Evolutionary conservation across 2,888 invertebrate genomes (phyloP).

Genomic region (Rotaria magnacalcarata): DNA sequence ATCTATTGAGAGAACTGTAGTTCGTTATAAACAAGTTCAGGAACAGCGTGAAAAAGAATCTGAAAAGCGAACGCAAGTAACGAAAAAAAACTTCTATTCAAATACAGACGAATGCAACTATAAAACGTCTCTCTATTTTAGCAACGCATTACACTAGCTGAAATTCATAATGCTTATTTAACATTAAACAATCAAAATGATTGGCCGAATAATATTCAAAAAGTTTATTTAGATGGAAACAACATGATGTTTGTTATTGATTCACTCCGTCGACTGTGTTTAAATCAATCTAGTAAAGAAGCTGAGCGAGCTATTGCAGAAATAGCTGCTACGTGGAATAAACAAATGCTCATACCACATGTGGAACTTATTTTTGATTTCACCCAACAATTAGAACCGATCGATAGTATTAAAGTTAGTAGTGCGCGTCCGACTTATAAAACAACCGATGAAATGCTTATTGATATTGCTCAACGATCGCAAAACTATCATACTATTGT

Average conservation of each 20-base stretch:
- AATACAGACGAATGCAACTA: not conserved
- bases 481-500: conserved; percentile 3
- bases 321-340: conserved; percentile 1
- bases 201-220: conserved; percentile 1
- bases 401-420: not conserved
- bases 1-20: not conserved
- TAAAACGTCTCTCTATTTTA: not conserved
- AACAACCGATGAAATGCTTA: conserved; percentile 21
- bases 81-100: not conserved
- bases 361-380: conserved; percentile 31
- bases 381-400: not conserved
- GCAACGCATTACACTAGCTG: not conserved
- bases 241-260: conserved; percentile 32
- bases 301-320: not conserved
- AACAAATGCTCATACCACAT: not conserved
- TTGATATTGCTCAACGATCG: not conserved
- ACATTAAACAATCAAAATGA: not conserved
- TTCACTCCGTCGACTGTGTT: conserved; percentile 3
- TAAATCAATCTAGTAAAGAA: not conserved
- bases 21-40: not conserved
- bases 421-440: not conserved
- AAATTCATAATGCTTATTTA: not conserved
- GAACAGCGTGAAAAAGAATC: not conserved
- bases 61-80: not conserved
- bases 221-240: conserved; percentile 33